phyloP scores from a whole-genome alignment of 2,888 invertebrate genomes.

The Drepanosiphum platanoidis region DNA sequence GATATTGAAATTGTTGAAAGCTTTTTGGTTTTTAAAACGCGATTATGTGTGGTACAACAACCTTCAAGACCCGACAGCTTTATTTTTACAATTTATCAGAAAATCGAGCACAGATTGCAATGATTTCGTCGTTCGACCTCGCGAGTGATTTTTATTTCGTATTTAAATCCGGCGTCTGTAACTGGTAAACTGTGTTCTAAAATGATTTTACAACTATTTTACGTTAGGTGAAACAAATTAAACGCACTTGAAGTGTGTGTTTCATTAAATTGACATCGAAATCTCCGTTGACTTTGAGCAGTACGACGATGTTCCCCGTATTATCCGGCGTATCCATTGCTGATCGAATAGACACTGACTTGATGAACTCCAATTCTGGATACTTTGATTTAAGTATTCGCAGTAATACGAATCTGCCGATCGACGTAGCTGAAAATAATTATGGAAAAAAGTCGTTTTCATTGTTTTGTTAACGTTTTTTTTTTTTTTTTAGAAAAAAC shows the following conservation, averaged over 20 bases:
- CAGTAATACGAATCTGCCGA: conserved; percentile 68
- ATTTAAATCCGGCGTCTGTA: background rate
- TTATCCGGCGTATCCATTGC: conserved; percentile 78
- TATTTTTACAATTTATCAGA: too few species aligned
- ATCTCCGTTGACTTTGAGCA: conserved; percentile 74
- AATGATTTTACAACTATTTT: background rate
- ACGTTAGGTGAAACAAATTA: background rate
- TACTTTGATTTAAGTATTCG: conserved; percentile 72
- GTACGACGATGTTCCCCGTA: conserved; percentile 78
- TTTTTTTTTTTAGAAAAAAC: background rate
- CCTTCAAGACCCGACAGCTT: too few species aligned
- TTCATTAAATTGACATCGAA: conserved; percentile 64
- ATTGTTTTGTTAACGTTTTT: background rate
- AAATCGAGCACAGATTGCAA: too few species aligned
- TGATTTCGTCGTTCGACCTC: too few species aligned
- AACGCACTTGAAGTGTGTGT: conserved; percentile 63
- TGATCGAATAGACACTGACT: conserved; percentile 74
- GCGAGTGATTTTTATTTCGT: background rate
- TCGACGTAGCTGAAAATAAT: conserved; percentile 45
- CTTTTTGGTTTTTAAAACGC: too few species aligned
- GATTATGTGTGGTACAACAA: too few species aligned
- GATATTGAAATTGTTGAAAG: too few species aligned
- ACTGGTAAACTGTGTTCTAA: background rate
- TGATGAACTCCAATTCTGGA: conserved; percentile 73
- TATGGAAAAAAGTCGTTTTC: background rate